Conservation (phyloP, 2,113 vertebrate species). For the Pavo muticus region DNA sequence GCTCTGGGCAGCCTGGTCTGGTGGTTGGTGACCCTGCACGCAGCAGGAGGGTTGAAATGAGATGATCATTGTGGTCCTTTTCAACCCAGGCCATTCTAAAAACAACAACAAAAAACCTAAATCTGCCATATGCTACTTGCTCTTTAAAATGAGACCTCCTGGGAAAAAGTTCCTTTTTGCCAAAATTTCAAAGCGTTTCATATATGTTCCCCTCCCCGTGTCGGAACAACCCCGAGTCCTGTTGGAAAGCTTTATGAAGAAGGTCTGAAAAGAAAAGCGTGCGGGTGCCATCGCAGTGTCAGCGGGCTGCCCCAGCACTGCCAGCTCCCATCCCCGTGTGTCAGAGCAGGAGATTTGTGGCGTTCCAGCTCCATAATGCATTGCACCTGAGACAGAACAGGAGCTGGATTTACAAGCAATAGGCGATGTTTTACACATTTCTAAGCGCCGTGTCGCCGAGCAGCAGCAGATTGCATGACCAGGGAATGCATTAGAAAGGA, state of each 20-base stretch:
- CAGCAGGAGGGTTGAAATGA: too few species aligned
- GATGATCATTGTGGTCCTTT: too few species aligned
- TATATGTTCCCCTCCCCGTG: not conserved
- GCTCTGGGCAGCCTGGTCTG: too few species aligned
- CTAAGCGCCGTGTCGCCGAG: rapidly evolving
- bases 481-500: not conserved
- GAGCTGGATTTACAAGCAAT: not conserved
- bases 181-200: not conserved
- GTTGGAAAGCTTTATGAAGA: not conserved
- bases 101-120: too few species aligned
- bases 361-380: not conserved
- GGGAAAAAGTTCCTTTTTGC: not conserved
- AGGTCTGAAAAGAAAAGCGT: not conserved
- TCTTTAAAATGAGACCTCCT: not conserved
- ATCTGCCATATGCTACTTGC: not conserved
- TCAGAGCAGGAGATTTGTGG: constrained; percentile 1
- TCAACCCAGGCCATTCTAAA: too few species aligned
- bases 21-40: too few species aligned
- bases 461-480: not conserved
- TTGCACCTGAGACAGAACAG: not conserved
- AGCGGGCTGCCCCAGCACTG: not conserved
- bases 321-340: not conserved
- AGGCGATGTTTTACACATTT: not conserved
- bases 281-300: rapidly evolving
- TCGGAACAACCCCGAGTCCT: rapidly evolving